Base-by-base conservation (phyloP, 2,888 invertebrate genomes). In the Diplolepis rosae region DNA sequence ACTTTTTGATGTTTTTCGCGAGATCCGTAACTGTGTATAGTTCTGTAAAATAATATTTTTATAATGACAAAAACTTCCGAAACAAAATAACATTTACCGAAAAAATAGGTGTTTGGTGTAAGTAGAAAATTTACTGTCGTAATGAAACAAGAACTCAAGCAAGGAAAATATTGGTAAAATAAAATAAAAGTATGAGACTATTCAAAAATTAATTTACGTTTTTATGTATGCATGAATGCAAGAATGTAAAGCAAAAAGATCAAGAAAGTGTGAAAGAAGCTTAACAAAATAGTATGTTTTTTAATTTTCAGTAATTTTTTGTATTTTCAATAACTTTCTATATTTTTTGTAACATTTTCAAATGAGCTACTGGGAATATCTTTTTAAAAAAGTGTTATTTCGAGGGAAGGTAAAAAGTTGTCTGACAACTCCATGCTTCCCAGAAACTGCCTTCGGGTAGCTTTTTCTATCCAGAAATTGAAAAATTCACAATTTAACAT, bases 41-140 rank as follows among this genome's bases (percentile, higher is more conserved):
- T n/a, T 73, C 73, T 85, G 84, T 85, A 84, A 85, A 84, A 85
- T 85, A 85, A 82, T 85, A 85, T 85, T 85, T 85, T 85, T 85
- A 82, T 85, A 85, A 85, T 66, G 76, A 80, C 77, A 77, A 74
- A 81, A 80, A 80, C 69, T 76, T 78, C 35, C 54, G 50, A 42
- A 39, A 67, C 65, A 32, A 65, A 42, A 27, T 51, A 30, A 50
- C 54, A 13, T 66, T 66, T 65, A 52, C 35, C 42, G 28, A 51
- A 42, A 5, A 51, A 67, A 51, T 22, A 70, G 13, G 48, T 65
- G 48, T 42, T 66, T 27, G 35, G 66, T 65, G n/a, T n/a, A n/a
- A n/a, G n/a, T n/a, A n/a, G n/a, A n/a, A n/a, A n/a, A n/a, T n/a
- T n/a, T n/a, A n/a, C n/a, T n/a, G n/a, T n/a, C n/a, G n/a, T n/a